phyloP scores from a whole-genome alignment of 2,888 invertebrate genomes.

The Electrophaes corylata region DNA sequence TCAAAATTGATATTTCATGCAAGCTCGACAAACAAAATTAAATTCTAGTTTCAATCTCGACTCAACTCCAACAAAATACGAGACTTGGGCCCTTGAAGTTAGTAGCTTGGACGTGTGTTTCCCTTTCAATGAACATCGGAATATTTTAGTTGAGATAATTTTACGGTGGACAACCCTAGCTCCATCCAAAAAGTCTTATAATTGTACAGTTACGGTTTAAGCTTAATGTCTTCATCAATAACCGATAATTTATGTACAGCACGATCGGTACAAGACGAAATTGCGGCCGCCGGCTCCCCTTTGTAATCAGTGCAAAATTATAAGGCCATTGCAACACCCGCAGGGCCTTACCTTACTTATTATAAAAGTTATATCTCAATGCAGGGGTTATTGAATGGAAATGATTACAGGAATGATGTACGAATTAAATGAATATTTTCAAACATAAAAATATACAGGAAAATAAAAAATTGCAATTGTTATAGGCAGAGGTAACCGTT shows the following conservation, averaged over 20 bases:
- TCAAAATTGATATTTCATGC: too few relatives aligned
- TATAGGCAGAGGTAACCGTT: too few relatives aligned
- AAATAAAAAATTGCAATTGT: background rate
- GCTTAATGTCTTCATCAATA: conserved; percentile 85
- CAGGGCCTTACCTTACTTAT: conserved; percentile 60
- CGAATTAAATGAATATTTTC: background rate
- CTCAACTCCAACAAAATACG: too few relatives aligned
- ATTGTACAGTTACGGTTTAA: conserved; percentile 68
- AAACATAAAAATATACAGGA: background rate
- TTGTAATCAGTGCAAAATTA: conserved; percentile 83
- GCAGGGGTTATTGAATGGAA: conserved; percentile 27
- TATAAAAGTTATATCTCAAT: conserved; percentile 70
- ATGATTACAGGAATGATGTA: conserved; percentile 8
- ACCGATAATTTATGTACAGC: conserved; percentile 83
- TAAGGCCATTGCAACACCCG: conserved; percentile 79
- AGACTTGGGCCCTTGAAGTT: too few relatives aligned
- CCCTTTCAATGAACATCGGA: too few relatives aligned
- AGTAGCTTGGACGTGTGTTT: too few relatives aligned
- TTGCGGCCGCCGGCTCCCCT: conserved; percentile 86
- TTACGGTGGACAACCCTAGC: conserved; percentile 16
- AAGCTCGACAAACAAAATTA: too few relatives aligned
- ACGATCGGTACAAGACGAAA: conserved; percentile 82
- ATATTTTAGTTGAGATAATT: too few relatives aligned
- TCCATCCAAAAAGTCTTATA: conserved; percentile 56
- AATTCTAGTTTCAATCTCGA: too few relatives aligned